These are phyloP conservation scores for Sardinella longiceps DNA, from an alignment of 2,797 vertebrate genomes.

Conservation along the genomic window DNA sequence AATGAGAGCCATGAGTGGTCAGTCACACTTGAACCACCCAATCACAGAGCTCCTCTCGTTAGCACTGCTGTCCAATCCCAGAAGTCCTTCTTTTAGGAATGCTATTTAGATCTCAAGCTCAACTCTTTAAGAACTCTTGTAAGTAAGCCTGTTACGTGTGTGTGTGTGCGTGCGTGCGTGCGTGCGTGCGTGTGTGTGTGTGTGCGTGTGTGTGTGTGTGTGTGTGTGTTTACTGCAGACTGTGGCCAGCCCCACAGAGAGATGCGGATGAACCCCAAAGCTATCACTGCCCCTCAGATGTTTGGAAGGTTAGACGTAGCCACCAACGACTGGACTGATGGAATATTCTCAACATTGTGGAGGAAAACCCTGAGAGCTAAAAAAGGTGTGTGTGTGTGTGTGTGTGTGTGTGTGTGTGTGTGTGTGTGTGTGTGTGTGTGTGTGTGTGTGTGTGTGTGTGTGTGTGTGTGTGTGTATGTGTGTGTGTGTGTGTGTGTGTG, in stretches of 20 bases:
- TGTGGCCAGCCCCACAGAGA: conserved; percentile 92
- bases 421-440: neutral
- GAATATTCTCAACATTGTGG: conserved; percentile 96
- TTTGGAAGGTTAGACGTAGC: conserved; percentile 94
- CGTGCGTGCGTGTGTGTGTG: neutral
- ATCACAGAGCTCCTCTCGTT: neutral
- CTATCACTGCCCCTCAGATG: conserved; percentile 96
- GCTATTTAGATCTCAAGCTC: neutral
- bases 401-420: conserved; percentile 13
- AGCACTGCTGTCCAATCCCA: neutral
- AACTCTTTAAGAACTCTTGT: neutral
- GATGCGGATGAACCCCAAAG: conserved; percentile 99
- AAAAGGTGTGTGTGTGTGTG: conserved; percentile 75
- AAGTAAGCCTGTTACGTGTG: neutral
- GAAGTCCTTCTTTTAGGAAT: neutral
- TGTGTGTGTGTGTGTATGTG: neutral
- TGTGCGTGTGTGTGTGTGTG: conserved; percentile 18
- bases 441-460: neutral
- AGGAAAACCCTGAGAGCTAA: conserved; percentile 93
- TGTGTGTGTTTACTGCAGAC: conserved; percentile 68
- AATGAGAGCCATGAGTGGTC: conserved; percentile 95
- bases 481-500: neutral
- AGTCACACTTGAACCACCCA: neutral
- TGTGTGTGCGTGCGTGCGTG: neutral
- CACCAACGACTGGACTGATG: conserved; percentile 98